phyloP scores from a whole-genome alignment of 2,797 vertebrate genomes.

The Pempheris klunzingeri region DNA sequence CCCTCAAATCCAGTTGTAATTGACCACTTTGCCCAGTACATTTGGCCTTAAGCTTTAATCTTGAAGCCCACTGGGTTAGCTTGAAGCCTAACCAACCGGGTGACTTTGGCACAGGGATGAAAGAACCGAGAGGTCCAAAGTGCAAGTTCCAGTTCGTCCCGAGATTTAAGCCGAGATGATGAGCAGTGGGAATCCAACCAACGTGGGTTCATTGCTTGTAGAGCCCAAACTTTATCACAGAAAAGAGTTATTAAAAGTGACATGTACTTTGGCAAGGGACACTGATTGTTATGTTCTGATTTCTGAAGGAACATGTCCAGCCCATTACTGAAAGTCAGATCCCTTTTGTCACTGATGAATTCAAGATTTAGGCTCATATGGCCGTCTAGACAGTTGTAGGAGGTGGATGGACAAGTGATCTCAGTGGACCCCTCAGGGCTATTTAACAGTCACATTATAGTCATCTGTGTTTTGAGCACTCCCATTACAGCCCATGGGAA shows the following conservation, averaged over 20 bases:
- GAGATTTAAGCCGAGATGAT: slow-evolving; percentile 65
- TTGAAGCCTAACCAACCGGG: slow-evolving; percentile 49
- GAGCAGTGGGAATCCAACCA: slow-evolving; percentile 48
- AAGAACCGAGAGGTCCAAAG: slow-evolving; percentile 39
- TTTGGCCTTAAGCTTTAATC: slow-evolving; percentile 61
- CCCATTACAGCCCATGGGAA: slow-evolving; percentile 69
- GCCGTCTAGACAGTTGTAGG: slow-evolving; percentile 43
- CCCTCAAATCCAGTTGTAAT: slow-evolving; percentile 66
- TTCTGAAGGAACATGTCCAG: slow-evolving; percentile 37
- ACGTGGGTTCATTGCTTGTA: not conserved
- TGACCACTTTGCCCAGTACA: slow-evolving; percentile 63
- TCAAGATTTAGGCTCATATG: slow-evolving; percentile 44
- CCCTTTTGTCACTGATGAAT: slow-evolving; percentile 48
- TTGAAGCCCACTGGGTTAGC: slow-evolving; percentile 36
- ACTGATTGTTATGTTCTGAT: slow-evolving; percentile 54
- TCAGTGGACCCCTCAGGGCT: slow-evolving; percentile 65
- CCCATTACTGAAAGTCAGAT: slow-evolving; percentile 58
- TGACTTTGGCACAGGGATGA: slow-evolving; percentile 60
- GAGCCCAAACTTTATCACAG: slow-evolving; percentile 10
- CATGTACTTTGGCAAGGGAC: slow-evolving; percentile 34
- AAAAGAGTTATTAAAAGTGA: slow-evolving; percentile 46
- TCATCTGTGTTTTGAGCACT: slow-evolving; percentile 61
- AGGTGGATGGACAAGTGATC: slow-evolving; percentile 51
- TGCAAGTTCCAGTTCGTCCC: slow-evolving; percentile 39
- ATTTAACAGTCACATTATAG: slow-evolving; percentile 73